Percentiles rank a stretch among this genome's conserved stretches.
These are phyloP conservation scores for Eospalax fontanierii DNA, from an alignment of 2,797 vertebrate genomes.

Conservation along the genomic window DNA sequence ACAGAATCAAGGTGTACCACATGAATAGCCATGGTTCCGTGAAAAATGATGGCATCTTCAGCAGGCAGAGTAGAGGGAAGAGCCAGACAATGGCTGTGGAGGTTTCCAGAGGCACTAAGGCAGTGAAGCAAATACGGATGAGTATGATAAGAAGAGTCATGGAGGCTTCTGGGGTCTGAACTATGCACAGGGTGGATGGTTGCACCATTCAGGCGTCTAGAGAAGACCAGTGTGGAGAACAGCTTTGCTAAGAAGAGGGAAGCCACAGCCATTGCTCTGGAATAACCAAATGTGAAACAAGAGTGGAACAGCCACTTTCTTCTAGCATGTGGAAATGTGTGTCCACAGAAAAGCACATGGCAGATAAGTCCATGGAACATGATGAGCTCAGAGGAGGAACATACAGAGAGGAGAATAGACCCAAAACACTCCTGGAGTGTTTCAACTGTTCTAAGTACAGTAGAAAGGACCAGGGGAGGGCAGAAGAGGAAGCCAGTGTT, in stretches of 20 bases:
- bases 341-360: no score
- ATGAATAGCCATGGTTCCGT: background rate
- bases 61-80: background rate
- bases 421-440: background rate
- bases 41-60: background rate
- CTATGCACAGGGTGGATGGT: rapidly evolving
- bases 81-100: background rate
- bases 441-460: background rate
- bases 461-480: background rate
- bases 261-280: background rate
- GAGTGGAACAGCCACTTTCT: background rate
- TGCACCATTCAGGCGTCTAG: background rate
- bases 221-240: background rate
- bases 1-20: background rate
- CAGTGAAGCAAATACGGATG: background rate
- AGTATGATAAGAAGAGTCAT: background rate
- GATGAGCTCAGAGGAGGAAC: background rate
- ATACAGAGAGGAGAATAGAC: background rate
- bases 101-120: background rate
- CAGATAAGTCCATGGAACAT: background rate
- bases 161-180: background rate
- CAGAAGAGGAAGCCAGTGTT: background rate
- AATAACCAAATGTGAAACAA: background rate
- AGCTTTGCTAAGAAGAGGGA: background rate
- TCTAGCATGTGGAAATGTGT: background rate